Evolutionary conservation across 2,797 vertebrate species (phyloP).

Genomic region (Leptodactylus fallax): DNA sequence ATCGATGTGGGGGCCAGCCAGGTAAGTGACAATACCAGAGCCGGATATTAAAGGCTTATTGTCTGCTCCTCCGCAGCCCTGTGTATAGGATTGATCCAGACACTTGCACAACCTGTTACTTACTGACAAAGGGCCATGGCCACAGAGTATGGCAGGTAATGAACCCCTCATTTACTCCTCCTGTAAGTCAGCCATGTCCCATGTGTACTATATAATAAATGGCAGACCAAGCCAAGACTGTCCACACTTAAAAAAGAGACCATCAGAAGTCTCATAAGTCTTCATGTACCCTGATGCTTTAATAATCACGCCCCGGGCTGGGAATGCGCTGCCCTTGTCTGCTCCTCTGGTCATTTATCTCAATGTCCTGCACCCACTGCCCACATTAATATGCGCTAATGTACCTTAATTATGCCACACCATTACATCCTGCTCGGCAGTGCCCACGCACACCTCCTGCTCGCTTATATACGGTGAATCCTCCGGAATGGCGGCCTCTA

Average conservation of each 20-base stretch:
- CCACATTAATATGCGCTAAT: not conserved
- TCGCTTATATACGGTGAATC: not conserved
- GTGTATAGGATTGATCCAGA: not conserved
- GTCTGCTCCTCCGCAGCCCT: not conserved
- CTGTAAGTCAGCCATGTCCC: too few relatives aligned
- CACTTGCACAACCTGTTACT: not conserved
- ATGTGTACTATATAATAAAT: too few relatives aligned
- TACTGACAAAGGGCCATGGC: not conserved
- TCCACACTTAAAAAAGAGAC: too few relatives aligned
- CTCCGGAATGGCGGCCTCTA: not conserved
- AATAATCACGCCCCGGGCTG: not conserved
- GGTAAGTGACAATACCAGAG: not conserved
- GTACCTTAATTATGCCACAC: not conserved
- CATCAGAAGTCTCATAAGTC: not conserved
- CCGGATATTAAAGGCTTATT: constrained; percentile 23
- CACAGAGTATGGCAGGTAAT: constrained; percentile 2
- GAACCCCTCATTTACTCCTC: too few relatives aligned
- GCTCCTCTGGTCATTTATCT: not conserved
- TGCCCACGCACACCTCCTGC: not conserved
- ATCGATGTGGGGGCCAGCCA: constrained; percentile 14
- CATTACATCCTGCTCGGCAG: not conserved
- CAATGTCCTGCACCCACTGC: not conserved
- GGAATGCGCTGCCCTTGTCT: not conserved
- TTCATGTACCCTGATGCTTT: not conserved
- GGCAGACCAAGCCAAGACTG: too few relatives aligned